phyloP scores from a whole-genome alignment of 1,140 invertebrate genomes.

The Zophobas morio region DNA sequence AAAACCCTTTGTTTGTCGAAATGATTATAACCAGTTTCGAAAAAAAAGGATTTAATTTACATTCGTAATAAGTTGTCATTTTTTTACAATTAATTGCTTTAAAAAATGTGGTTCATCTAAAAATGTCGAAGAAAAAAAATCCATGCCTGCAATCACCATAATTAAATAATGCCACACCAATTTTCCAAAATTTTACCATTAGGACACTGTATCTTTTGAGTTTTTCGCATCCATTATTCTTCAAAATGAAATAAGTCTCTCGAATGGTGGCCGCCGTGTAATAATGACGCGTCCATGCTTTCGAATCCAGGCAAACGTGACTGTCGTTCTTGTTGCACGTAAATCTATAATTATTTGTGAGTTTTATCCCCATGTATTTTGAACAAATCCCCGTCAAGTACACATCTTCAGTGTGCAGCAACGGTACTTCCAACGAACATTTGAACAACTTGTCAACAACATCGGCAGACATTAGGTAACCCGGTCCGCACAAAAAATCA shows the following conservation, averaged over 20 bases:
- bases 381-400: conserved; percentile 81
- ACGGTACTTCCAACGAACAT: conserved; percentile 76
- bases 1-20: no score
- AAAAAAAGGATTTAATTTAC: no score
- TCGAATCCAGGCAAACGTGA: neutral
- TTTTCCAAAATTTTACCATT: neutral
- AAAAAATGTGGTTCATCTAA: no score
- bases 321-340: neutral
- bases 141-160: no score
- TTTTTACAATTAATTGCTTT: no score
- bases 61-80: no score
- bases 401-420: conserved; percentile 90
- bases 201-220: neutral
- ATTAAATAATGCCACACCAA: no score
- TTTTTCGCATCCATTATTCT: neutral
- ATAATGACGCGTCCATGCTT: conserved; percentile 46
- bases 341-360: neutral
- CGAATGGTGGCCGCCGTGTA: conserved; percentile 39
- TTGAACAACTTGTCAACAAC: conserved; percentile 78
- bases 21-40: no score
- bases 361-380: neutral
- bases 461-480: conserved; percentile 83
- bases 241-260: conserved; percentile 27
- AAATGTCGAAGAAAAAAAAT: no score
- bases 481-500: conserved; percentile 87